These are phyloP conservation scores for Ephialtes manifestator DNA, from an alignment of 2,888 invertebrate species.

Conservation along the genomic window DNA sequence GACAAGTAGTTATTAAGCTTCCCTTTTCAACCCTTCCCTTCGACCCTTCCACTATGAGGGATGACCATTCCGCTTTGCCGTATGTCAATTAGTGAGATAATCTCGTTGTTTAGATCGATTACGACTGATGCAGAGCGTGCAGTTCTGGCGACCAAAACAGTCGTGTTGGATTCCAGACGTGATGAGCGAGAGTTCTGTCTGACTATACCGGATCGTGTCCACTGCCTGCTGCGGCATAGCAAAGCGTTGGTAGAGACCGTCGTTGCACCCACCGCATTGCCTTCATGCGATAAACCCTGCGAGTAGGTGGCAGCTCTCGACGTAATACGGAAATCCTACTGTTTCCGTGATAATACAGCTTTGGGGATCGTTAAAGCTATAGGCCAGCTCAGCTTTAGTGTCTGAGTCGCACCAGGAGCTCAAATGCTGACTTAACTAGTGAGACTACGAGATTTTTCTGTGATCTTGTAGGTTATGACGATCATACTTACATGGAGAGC, in stretches of 20 bases:
- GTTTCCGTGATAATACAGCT: slow-evolving; percentile 19
- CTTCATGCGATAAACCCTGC: slow-evolving; percentile 23
- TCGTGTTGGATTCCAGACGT: slow-evolving; percentile 24
- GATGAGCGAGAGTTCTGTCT: slow-evolving; percentile 16
- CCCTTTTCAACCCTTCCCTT: neutral
- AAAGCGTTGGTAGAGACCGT: neutral
- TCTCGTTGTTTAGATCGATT: slow-evolving; percentile 81
- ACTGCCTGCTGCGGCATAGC: slow-evolving; percentile 14
- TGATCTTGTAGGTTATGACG: too few species aligned
- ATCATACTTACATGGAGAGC: too few species aligned
- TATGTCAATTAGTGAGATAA: slow-evolving; percentile 79
- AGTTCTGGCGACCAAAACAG: slow-evolving; percentile 53
- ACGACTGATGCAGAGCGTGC: slow-evolving; percentile 43
- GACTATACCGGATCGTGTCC: slow-evolving; percentile 42
- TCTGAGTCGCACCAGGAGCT: neutral
- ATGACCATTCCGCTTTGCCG: slow-evolving; percentile 40
- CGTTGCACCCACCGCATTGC: slow-evolving; percentile 4
- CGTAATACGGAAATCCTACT: slow-evolving; percentile 12
- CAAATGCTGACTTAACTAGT: neutral
- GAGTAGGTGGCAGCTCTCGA: neutral
- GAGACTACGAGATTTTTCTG: too few species aligned
- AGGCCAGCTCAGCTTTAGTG: neutral
- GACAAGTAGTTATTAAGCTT: slow-evolving; percentile 15
- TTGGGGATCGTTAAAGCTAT: neutral
- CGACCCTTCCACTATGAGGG: neutral